Conservation (phyloP, 2,113 vertebrate species). For the Upupa epops region DNA sequence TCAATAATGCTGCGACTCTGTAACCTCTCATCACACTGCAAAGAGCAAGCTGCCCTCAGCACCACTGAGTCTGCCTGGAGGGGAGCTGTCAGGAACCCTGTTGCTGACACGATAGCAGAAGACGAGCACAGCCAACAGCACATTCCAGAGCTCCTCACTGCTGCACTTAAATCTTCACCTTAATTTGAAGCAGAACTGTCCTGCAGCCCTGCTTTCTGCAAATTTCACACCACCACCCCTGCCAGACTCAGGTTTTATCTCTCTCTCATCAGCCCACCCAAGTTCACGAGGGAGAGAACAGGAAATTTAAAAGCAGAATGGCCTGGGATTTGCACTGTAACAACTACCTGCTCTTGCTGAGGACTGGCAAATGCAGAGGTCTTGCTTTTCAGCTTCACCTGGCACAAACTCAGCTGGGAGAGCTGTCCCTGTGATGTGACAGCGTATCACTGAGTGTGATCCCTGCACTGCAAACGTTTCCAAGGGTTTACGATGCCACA, state of each 20-base stretch:
- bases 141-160: neutral
- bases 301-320: neutral
- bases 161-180: neutral
- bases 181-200: neutral
- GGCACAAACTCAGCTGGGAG: neutral
- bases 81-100: neutral
- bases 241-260: neutral
- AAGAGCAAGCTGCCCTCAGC: neutral
- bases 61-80: neutral
- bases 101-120: neutral
- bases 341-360: neutral
- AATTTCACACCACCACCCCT: neutral
- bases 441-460: neutral
- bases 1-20: too few relatives aligned
- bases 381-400: constrained; percentile 5
- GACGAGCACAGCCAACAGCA: neutral
- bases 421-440: neutral
- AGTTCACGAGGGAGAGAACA: neutral
- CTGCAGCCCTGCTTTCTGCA: neutral
- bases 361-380: neutral
- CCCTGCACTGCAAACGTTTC: neutral
- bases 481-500: neutral
- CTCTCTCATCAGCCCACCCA: neutral
- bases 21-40: neutral
- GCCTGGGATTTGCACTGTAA: neutral